Percentiles rank a stretch among this genome's conserved stretches.
Evolutionary conservation across 2,797 vertebrate species (phyloP).

Genomic region (Argentina silus): DNA sequence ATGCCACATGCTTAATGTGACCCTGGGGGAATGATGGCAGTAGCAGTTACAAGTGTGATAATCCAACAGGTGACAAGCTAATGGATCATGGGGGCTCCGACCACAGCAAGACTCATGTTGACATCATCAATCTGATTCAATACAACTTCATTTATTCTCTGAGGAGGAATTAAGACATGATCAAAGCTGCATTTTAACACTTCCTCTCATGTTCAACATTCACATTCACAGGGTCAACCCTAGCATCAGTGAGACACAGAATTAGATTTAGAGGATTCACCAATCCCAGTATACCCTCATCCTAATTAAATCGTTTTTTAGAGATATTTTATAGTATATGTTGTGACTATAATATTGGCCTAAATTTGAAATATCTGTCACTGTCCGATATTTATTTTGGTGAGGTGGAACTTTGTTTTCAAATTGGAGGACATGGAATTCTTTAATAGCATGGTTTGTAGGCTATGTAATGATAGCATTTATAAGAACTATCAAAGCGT

Average conservation of each 20-base stretch:
- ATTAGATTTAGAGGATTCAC: neutral
- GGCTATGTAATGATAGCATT: no score
- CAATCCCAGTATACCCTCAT: neutral
- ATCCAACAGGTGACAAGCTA: neutral
- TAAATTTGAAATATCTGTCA: no score
- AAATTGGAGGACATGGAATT: no score
- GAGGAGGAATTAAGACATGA: neutral
- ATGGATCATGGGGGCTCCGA: neutral
- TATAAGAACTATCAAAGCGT: no score
- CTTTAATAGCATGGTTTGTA: no score
- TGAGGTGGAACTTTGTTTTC: no score
- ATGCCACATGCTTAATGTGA: neutral
- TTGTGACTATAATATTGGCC: no score
- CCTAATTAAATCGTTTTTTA: neutral
- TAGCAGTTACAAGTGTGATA: neutral
- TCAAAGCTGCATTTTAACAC: neutral
- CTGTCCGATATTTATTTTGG: no score
- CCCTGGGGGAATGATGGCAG: neutral
- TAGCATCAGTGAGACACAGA: neutral
- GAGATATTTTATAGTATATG: neutral
- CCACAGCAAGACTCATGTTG: neutral
- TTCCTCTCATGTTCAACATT: no score
- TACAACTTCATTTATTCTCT: neutral
- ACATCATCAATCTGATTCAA: neutral
- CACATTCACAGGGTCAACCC: no score